Percentiles rank a stretch among this genome's conserved stretches.
These are phyloP conservation scores for Archips crataeganus DNA, from an alignment of 2,888 invertebrate species.

Conservation along the genomic window DNA sequence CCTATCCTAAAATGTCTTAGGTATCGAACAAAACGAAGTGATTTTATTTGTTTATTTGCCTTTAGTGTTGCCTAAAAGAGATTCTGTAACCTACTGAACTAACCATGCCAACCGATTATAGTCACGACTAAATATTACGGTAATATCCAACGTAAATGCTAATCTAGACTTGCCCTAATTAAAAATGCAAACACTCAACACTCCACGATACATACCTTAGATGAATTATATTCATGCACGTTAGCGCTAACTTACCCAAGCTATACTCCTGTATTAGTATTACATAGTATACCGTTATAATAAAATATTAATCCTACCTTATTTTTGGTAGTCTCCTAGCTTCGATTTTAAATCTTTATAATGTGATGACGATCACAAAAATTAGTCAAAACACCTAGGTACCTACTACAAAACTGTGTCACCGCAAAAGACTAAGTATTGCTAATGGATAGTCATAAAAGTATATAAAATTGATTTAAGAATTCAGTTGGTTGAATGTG, in stretches of 20 bases:
- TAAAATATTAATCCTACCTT: slow-evolving; percentile 63
- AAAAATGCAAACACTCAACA: slow-evolving; percentile 39
- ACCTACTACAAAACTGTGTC: slow-evolving; percentile 8
- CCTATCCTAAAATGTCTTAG: too few species aligned
- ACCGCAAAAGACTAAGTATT: slow-evolving; percentile 23
- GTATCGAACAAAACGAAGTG: too few species aligned
- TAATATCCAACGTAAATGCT: slow-evolving; percentile 25
- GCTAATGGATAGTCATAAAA: slow-evolving; percentile 6
- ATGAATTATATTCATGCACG: slow-evolving; percentile 71
- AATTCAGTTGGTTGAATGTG: neutral
- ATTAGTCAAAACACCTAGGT: slow-evolving; percentile 21
- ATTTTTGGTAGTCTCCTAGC: slow-evolving; percentile 79
- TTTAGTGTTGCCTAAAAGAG: neutral
- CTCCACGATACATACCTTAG: slow-evolving; percentile 46
- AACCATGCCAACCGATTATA: slow-evolving; percentile 22
- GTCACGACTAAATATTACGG: slow-evolving; percentile 9
- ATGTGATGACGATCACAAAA: slow-evolving; percentile 31
- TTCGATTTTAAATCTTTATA: slow-evolving; percentile 51
- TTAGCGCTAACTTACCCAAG: slow-evolving; percentile 54
- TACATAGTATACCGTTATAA: slow-evolving; percentile 64
- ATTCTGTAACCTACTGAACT: slow-evolving; percentile 8
- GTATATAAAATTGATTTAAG: neutral
- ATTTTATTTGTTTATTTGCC: neutral
- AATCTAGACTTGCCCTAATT: slow-evolving; percentile 25
- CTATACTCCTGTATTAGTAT: slow-evolving; percentile 64